A percentile compares a stretch with the other conserved stretches of the same genome.
These are phyloP conservation scores for Montipora capitata DNA, from an alignment of 92 coral and sea anemone species.

Conservation along the genomic window DNA sequence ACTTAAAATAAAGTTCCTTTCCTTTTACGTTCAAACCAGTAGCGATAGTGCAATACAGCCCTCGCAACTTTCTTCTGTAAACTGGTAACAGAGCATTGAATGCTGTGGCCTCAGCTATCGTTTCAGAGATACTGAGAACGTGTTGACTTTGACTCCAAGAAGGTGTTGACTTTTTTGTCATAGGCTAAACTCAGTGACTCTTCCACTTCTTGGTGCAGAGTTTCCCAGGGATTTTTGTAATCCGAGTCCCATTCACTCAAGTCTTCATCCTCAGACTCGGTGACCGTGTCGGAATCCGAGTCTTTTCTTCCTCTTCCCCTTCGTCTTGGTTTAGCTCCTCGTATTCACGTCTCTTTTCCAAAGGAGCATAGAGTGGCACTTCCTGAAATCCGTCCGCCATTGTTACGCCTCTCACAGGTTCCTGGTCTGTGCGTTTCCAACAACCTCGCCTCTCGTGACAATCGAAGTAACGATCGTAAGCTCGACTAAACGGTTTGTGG, in stretches of 20 bases:
- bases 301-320: neutral
- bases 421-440: too few species aligned
- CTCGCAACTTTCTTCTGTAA: neutral
- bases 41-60: neutral
- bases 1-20: too few species aligned
- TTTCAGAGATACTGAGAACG: neutral
- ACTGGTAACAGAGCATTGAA: neutral
- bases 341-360: too few species aligned
- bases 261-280: neutral
- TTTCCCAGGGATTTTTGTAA: conserved; percentile 4
- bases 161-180: neutral
- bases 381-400: too few species aligned
- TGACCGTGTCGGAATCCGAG: neutral
- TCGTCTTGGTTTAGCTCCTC: too few species aligned
- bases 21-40: neutral
- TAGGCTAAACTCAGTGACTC: neutral
- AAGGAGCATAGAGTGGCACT: too few species aligned
- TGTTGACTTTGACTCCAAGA: neutral
- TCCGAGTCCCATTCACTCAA: neutral
- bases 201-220: neutral
- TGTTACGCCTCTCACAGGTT: too few species aligned
- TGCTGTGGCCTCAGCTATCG: neutral
- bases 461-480: too few species aligned
- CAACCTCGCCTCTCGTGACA: too few species aligned
- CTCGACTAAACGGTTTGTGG: too few species aligned